A percentile compares a stretch with the other conserved stretches of the same genome.
Conservation (phyloP, 2,888 invertebrate species). For the Camptogramma bilineatum region DNA sequence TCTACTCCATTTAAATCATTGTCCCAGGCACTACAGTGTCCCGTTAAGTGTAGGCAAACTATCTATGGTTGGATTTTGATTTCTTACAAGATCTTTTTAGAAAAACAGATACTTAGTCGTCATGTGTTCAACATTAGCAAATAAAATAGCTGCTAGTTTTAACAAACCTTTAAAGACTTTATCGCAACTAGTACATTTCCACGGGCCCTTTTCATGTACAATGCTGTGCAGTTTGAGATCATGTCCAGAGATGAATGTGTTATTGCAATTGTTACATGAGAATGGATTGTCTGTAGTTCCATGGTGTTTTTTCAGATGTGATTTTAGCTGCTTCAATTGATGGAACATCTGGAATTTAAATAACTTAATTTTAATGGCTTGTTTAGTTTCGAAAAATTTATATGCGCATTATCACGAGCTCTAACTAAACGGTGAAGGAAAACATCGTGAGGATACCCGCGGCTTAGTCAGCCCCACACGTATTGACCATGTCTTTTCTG, state of each 20-base stretch:
- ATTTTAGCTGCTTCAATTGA: conserved; percentile 52
- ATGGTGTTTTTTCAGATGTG: conserved; percentile 58
- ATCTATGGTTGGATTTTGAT: no score
- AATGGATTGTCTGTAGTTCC: conserved; percentile 37
- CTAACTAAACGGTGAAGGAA: no score
- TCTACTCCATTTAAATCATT: no score
- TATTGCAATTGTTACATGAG: conserved; percentile 74
- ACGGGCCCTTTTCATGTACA: conserved; percentile 69
- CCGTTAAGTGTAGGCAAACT: no score
- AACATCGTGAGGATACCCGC: no score
- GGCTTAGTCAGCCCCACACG: no score
- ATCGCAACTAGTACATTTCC: conserved; percentile 76
- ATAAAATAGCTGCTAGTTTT: conserved; percentile 38
- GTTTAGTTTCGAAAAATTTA: no score
- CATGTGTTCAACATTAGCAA: neutral
- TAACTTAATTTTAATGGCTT: neutral
- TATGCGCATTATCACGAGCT: no score
- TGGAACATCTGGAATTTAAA: conserved; percentile 61
- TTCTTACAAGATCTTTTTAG: no score
- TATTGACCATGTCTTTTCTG: no score
- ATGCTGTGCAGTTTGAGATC: conserved; percentile 80
- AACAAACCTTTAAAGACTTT: conserved; percentile 78
- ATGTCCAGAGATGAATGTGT: conserved; percentile 72
- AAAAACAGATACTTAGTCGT: no score
- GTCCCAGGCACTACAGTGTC: no score